A percentile compares a stretch with the other conserved stretches of the same genome.
These are phyloP conservation scores for Phodopus roborovskii DNA, from an alignment of 2,113 vertebrate species.

Conservation along the genomic window DNA sequence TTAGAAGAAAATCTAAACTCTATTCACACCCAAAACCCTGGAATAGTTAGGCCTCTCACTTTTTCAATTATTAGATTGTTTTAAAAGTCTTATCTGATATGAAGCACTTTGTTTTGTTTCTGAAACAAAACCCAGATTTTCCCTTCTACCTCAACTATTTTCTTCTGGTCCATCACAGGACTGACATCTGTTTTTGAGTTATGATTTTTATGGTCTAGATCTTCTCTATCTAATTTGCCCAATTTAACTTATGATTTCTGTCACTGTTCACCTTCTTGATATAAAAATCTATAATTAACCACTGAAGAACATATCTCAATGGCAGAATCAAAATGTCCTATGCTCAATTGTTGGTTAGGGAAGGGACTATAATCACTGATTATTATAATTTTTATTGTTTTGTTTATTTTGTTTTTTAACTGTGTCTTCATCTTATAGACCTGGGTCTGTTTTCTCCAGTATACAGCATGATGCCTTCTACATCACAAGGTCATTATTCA, in stretches of 20 bases:
- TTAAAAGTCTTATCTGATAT: neutral
- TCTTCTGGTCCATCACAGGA: neutral
- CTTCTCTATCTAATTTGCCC: neutral
- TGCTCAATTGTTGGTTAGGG: neutral
- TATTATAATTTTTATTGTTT: neutral
- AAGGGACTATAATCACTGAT: neutral
- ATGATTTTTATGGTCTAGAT: neutral
- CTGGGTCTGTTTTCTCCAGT: neutral
- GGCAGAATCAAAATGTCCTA: neutral
- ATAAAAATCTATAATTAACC: neutral
- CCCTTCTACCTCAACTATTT: neutral
- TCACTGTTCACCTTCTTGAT: neutral
- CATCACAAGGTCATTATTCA: neutral
- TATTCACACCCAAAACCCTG: neutral
- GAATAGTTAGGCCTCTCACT: neutral
- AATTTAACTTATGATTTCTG: neutral
- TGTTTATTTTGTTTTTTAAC: neutral
- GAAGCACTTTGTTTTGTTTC: neutral
- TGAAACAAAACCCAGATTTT: neutral
- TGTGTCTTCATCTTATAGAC: neutral
- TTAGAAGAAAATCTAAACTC: neutral
- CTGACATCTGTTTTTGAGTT: neutral
- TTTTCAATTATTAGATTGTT: neutral
- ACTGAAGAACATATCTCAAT: neutral
- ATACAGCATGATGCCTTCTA: neutral